A percentile compares a stretch with the other conserved stretches of the same genome.
Conservation (phyloP, 2,113 vertebrate species). For the Orientallactaga bullata region DNA sequence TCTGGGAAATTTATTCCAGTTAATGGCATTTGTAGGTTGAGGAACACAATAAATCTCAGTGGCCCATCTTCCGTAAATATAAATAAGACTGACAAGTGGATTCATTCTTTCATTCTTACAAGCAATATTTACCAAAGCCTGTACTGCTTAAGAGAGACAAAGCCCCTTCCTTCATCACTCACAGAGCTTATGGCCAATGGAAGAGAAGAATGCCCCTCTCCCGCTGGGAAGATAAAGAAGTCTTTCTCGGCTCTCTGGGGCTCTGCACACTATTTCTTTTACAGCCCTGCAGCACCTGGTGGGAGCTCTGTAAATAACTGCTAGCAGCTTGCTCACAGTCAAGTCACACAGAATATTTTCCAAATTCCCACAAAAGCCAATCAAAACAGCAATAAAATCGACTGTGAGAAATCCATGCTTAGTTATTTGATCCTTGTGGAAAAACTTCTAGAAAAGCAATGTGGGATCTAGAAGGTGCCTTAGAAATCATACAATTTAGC, state of each 20-base stretch:
- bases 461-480: constrained; percentile 7
- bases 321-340: constrained; percentile 45
- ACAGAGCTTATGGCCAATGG: not conserved
- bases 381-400: constrained; percentile 67
- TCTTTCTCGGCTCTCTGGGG: constrained; percentile 48
- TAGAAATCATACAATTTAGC: constrained; percentile 39
- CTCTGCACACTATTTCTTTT: constrained; percentile 63
- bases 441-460: constrained; percentile 48
- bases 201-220: constrained; percentile 45
- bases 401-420: constrained; percentile 32
- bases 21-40: constrained; percentile 47
- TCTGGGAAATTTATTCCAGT: constrained; percentile 54
- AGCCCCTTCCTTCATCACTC: not conserved
- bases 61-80: constrained; percentile 47
- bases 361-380: constrained; percentile 69
- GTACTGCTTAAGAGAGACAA: constrained; percentile 36
- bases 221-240: constrained; percentile 40
- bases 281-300: constrained; percentile 43
- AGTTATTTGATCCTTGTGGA: constrained; percentile 50
- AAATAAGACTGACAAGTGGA: constrained; percentile 45
- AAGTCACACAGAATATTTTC: constrained; percentile 56
- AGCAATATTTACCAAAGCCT: constrained; percentile 42
- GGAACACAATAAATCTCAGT: constrained; percentile 54
- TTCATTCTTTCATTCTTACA: constrained; percentile 50
- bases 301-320: constrained; percentile 57